phyloP scores from a whole-genome alignment of 1,140 invertebrate species.

The Cyclargus thomasi region DNA sequence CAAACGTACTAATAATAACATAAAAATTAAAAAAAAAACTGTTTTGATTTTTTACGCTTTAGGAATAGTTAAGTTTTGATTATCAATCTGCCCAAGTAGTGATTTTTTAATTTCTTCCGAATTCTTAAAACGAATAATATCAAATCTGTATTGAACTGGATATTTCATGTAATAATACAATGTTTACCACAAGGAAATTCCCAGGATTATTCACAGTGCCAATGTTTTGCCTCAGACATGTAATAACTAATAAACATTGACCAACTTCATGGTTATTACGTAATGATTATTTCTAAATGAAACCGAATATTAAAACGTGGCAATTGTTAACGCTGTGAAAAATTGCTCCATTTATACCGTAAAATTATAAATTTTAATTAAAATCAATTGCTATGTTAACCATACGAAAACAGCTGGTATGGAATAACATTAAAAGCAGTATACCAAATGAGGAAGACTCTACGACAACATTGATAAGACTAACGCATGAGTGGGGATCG shows the following conservation, averaged over 20 bases:
- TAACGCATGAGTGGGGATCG: conserved; percentile 7
- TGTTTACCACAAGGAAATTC: not conserved
- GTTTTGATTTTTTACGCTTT: not conserved
- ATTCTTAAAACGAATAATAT: too few relatives aligned
- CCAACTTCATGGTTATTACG: not conserved
- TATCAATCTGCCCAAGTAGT: not conserved
- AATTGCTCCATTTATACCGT: not conserved
- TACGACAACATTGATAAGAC: conserved; percentile 11
- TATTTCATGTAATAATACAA: too few relatives aligned
- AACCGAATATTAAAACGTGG: not conserved
- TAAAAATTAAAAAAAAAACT: too few relatives aligned
- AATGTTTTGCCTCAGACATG: not conserved
- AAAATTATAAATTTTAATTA: too few relatives aligned
- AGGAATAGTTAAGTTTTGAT: not conserved
- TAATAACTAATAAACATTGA: not conserved
- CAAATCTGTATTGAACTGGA: too few relatives aligned
- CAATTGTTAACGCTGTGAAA: not conserved
- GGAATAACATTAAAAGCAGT: conserved; percentile 7
- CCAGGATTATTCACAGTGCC: not conserved
- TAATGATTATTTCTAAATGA: not conserved
- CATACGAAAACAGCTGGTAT: not conserved
- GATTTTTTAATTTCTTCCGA: too few relatives aligned
- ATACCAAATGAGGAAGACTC: conserved; percentile 8
- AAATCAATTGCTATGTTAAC: too few relatives aligned
- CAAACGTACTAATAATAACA: too few relatives aligned